Conservation (phyloP, 2,113 vertebrate genomes). For the Poeciliopsis retropinna region DNA sequence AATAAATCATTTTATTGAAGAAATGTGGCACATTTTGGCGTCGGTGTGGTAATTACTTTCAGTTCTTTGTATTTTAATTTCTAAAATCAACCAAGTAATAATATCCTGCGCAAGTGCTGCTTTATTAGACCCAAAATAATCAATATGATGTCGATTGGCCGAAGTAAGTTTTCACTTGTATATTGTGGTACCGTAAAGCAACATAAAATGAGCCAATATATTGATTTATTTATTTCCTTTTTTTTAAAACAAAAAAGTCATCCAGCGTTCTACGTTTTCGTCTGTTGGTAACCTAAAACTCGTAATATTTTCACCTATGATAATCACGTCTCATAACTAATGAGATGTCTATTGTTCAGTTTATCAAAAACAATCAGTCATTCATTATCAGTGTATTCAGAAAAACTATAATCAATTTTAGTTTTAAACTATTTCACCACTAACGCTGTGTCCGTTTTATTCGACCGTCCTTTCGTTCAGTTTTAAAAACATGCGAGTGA, state of each 20-base stretch:
- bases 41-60: background rate
- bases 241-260: background rate
- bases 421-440: background rate
- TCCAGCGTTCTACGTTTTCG: background rate
- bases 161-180: background rate
- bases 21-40: slow-evolving; percentile 27
- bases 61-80: background rate
- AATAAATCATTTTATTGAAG: slow-evolving; percentile 73
- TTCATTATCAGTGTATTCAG: no score
- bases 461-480: background rate
- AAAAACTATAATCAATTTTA: background rate
- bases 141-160: background rate
- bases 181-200: background rate
- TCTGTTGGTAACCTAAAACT: background rate
- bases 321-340: background rate
- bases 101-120: background rate
- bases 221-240: background rate
- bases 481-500: background rate
- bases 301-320: background rate
- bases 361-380: no score
- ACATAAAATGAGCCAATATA: background rate
- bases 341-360: background rate
- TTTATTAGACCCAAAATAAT: background rate
- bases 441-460: background rate
- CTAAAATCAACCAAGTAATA: background rate